Conservation (phyloP, 2,888 invertebrate genomes). For the Euzetes globulus region DNA sequence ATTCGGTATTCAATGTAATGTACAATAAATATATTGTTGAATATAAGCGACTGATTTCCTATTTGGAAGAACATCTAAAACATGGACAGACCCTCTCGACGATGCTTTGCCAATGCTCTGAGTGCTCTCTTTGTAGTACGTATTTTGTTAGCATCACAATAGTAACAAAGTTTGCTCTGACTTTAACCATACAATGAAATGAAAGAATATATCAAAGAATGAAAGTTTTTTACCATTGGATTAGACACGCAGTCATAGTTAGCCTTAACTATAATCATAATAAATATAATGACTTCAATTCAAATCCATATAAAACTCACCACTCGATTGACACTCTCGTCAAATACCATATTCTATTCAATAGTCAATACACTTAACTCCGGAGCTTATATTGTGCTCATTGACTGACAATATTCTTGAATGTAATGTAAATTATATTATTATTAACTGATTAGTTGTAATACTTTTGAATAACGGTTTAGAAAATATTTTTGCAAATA, state of each 20-base stretch:
- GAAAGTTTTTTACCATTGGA: neutral
- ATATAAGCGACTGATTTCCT: conserved; percentile 18
- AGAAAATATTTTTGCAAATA: neutral
- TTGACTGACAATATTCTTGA: neutral
- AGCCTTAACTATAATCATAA: conserved; percentile 11
- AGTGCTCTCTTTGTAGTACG: neutral
- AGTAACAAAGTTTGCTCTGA: conserved; percentile 2
- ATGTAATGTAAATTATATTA: conserved; percentile 1
- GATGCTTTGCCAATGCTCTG: neutral
- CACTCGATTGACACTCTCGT: conserved; percentile 16
- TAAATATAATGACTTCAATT: conserved; percentile 15
- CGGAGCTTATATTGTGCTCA: neutral
- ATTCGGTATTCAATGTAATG: conserved; percentile 1
- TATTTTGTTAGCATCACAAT: conserved; percentile 2
- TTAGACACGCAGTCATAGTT: conserved; percentile 14
- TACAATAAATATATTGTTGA: conserved; percentile 19
- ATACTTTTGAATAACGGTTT: neutral
- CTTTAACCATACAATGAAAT: conserved; percentile 14
- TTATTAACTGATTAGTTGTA: neutral
- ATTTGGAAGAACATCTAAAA: conserved; percentile 5
- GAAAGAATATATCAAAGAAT: neutral
- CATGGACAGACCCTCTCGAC: conserved; percentile 18
- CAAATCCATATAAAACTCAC: conserved; percentile 2
- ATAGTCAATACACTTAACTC: conserved; percentile 11
- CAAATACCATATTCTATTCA: conserved; percentile 3